Evolutionary conservation across 23 tunicate species (phyloP).

Genomic region (Trididemnum miniatum): DNA sequence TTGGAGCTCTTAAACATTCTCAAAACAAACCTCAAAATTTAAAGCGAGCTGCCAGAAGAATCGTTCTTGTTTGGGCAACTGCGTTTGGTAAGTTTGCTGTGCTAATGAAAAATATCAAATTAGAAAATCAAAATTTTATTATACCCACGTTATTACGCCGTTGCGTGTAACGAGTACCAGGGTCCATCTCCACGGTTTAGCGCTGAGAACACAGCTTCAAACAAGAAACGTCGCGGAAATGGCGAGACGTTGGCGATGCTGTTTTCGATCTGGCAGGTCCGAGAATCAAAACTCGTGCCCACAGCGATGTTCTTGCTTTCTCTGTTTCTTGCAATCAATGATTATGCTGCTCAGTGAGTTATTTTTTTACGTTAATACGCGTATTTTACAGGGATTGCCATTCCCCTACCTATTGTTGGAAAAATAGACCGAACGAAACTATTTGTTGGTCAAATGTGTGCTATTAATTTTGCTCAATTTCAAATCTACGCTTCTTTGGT

Average conservation of each 20-base stretch:
- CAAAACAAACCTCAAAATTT: conserved; percentile 3
- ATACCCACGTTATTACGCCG: too few relatives aligned
- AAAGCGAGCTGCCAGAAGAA: conserved; percentile 22
- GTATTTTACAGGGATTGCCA: conserved; percentile 68
- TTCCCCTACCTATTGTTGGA: conserved; percentile 76
- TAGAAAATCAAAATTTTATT: not conserved
- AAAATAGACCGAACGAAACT: conserved; percentile 45
- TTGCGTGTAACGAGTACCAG: too few relatives aligned
- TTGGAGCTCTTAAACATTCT: not conserved
- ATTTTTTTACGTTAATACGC: too few relatives aligned
- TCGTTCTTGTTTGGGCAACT: conserved; percentile 42
- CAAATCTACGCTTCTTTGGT: conserved; percentile 71
- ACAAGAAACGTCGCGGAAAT: too few relatives aligned
- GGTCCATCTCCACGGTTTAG: too few relatives aligned
- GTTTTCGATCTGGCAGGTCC: too few relatives aligned
- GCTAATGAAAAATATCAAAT: too few relatives aligned
- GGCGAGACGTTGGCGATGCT: too few relatives aligned
- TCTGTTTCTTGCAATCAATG: too few relatives aligned
- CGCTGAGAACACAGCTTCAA: not conserved
- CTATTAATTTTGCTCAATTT: conserved; percentile 72
- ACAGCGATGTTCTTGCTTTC: too few relatives aligned
- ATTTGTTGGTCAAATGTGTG: conserved; percentile 51
- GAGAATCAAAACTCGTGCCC: too few relatives aligned
- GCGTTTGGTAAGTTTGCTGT: conserved; percentile 57
- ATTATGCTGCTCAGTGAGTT: too few relatives aligned